A percentile compares a stretch with the other conserved stretches of the same genome.
Evolutionary conservation across 2,888 invertebrate species (phyloP).

Genomic region (Andrena camellia): DNA sequence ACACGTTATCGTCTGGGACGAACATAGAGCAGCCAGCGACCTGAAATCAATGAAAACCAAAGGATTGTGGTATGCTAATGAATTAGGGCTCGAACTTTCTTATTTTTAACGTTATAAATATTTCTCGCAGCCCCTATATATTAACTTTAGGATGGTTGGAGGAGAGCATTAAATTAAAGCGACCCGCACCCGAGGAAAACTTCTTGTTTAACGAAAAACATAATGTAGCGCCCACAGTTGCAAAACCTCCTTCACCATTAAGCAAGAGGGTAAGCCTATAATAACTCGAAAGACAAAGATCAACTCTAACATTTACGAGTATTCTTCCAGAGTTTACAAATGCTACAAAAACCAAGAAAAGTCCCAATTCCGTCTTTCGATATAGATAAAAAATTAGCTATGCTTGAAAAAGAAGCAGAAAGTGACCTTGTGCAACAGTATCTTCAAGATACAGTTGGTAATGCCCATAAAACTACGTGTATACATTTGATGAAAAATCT

Average conservation of each 20-base stretch:
- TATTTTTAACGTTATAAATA: neutral
- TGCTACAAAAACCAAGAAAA: slow-evolving; percentile 84
- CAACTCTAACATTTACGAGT: neutral
- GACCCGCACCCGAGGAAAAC: slow-evolving; percentile 87
- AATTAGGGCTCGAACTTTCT: neutral
- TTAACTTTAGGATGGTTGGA: slow-evolving; percentile 92
- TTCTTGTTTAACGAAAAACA: slow-evolving; percentile 75
- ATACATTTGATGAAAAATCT: neutral
- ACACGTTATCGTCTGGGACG: slow-evolving; percentile 92
- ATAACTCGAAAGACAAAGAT: neutral
- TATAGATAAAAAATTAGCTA: slow-evolving; percentile 50
- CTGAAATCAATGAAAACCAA: slow-evolving; percentile 82
- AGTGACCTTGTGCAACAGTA: slow-evolving; percentile 80
- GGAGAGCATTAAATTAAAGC: slow-evolving; percentile 89
- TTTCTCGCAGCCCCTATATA: slow-evolving; percentile 86
- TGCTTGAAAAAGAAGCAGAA: slow-evolving; percentile 60
- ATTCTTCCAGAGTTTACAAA: slow-evolving; percentile 85
- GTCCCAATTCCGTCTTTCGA: slow-evolving; percentile 82
- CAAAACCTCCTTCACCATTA: slow-evolving; percentile 87
- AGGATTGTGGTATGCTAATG: slow-evolving; percentile 74
- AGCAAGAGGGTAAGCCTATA: slow-evolving; percentile 86
- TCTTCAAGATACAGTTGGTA: slow-evolving; percentile 70
- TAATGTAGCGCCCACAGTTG: slow-evolving; percentile 70
- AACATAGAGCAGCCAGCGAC: slow-evolving; percentile 85
- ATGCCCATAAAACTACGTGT: neutral